Evolutionary conservation across 1,140 invertebrate genomes (phyloP).

Genomic region (Cardiocondyla obscurior): DNA sequence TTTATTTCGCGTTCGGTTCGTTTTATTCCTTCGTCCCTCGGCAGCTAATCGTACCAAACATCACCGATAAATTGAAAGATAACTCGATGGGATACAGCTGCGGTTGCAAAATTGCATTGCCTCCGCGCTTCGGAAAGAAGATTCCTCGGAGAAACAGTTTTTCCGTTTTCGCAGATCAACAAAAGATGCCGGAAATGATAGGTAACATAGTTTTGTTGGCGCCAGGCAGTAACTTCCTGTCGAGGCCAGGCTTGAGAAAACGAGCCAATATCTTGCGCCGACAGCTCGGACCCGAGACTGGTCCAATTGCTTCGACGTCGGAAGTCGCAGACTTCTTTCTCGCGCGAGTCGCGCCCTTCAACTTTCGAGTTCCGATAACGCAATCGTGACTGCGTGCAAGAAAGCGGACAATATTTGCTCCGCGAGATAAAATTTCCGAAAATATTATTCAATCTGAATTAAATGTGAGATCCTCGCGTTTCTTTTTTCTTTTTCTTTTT

Average conservation of each 20-base stretch:
- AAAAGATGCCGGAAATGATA: slow-evolving; percentile 48
- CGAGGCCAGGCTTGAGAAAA: slow-evolving; percentile 60
- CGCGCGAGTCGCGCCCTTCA: not conserved
- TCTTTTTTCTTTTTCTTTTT: no score
- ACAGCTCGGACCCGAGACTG: slow-evolving; percentile 48
- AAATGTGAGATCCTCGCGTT: no score
- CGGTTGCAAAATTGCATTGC: not conserved
- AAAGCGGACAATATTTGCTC: not conserved
- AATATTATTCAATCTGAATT: slow-evolving; percentile 23
- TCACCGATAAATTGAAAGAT: not conserved
- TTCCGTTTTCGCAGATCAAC: slow-evolving; percentile 13
- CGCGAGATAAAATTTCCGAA: not conserved
- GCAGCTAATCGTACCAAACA: not conserved
- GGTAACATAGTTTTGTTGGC: slow-evolving; percentile 63
- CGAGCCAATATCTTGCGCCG: slow-evolving; percentile 70
- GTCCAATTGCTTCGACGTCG: slow-evolving; percentile 61
- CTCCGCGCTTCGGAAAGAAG: not conserved
- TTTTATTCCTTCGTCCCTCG: not conserved
- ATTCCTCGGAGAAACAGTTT: not conserved
- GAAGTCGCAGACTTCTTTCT: slow-evolving; percentile 62
- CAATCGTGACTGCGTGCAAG: slow-evolving; percentile 42
- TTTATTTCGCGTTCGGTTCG: not conserved
- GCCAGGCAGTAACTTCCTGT: slow-evolving; percentile 69
- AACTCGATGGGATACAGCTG: not conserved
- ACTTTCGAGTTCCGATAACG: slow-evolving; percentile 56